Evolutionary conservation across 2,888 invertebrate genomes (phyloP), one percentile per base, ranked within the genome.

Genomic region (Caenorhabditis panamensis): DNA sequence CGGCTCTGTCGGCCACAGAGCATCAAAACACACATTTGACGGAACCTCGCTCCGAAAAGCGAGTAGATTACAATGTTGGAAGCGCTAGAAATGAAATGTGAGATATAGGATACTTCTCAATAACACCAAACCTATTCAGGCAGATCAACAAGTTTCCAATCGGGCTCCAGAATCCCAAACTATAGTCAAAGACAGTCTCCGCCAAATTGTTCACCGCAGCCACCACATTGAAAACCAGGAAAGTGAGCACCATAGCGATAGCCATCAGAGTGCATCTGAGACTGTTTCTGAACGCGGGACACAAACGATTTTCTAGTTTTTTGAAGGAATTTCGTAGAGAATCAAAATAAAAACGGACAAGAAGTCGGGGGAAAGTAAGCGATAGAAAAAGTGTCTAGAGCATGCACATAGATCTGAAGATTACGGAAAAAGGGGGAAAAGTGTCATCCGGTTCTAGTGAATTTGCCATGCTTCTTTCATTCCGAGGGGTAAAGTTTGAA

Each of bases 61-160:
- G 88, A 89, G 77, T 90, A 90, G 76, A 90, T 90, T 24, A 90
- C 82, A 72, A 90, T 89, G 82, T 90, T 90, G 2, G 88, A 89
- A 9, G 90, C 90, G 58, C 89, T 89, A 47, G 79, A 89, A 72
- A 2, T 18, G 20, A 31, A 47, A 20, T 1, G 5, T n/a, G 6
- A 36, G 6, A n/a, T n/a, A n/a, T n/a, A n/a, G n/a, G n/a, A n/a
- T n/a, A n/a, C n/a, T n/a, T n/a, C n/a, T n/a, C n/a, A n/a, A n/a
- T n/a, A n/a, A n/a, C n/a, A n/a, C n/a, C n/a, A n/a, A n/a, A 89
- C 89, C 89, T 90, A 78, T 90, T 90, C 31, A 90, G 44, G 67
- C 89, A 88, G 22, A 90, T 86, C 47, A 90, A 79, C 26, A 90
- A 64, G 63, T 90, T 90, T 36, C 87, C 88, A 41, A 89, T 78